A percentile compares a stretch with the other conserved stretches of the same genome.
phyloP scores from a whole-genome alignment of 2,797 vertebrate genomes.

The Chaetophractus vellerosus region DNA sequence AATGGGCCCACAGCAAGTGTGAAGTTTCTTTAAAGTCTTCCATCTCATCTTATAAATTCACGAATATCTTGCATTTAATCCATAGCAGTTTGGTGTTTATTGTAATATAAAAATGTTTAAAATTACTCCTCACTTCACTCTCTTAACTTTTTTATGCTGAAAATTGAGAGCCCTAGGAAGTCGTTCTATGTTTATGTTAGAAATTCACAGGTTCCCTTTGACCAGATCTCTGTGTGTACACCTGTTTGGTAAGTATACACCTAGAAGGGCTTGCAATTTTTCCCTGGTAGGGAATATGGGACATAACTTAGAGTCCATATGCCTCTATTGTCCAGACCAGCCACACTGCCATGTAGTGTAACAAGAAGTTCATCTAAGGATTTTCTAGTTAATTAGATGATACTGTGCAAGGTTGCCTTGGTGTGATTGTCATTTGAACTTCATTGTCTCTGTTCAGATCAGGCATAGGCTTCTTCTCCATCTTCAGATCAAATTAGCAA shows the following conservation, averaged over 20 bases:
- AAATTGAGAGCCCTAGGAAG: slow-evolving; percentile 61
- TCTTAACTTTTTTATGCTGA: slow-evolving; percentile 64
- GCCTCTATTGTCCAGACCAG: not conserved
- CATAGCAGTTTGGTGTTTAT: slow-evolving; percentile 54
- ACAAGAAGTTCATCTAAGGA: not conserved
- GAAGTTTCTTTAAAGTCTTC: slow-evolving; percentile 79
- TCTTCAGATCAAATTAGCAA: slow-evolving; percentile 52
- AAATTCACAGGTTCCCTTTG: not conserved
- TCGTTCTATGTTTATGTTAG: not conserved
- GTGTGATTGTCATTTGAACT: slow-evolving; percentile 14
- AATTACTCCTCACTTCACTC: slow-evolving; percentile 55
- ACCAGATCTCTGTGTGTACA: not conserved
- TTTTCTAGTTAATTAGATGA: not conserved
- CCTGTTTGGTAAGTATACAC: not conserved
- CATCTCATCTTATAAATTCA: slow-evolving; percentile 68
- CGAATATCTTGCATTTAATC: slow-evolving; percentile 71
- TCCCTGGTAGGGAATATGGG: not conserved
- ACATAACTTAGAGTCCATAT: too few species aligned
- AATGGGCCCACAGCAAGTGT: slow-evolving; percentile 58
- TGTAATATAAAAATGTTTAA: slow-evolving; percentile 70
- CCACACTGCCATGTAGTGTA: fast-evolving
- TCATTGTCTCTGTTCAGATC: not conserved
- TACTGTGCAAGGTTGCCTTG: not conserved
- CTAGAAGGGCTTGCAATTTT: not conserved
- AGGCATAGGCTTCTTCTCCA: not conserved